A percentile compares a stretch with the other conserved stretches of the same genome.
Conservation (phyloP, 2,113 vertebrate genomes). For the Mola mola region DNA sequence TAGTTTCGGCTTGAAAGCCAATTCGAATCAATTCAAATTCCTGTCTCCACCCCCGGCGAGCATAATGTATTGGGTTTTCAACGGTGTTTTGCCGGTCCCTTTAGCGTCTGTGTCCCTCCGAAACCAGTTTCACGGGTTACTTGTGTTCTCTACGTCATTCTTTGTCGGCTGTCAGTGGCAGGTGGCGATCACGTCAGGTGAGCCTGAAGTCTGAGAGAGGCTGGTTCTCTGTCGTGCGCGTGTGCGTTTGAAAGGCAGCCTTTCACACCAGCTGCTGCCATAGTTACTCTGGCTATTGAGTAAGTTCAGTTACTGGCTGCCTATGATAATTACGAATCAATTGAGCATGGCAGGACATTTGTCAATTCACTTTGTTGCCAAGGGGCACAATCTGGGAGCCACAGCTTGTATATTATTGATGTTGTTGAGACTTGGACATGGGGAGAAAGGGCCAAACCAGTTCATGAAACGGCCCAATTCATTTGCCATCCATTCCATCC, state of each 20-base stretch:
- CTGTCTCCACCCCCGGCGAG: not conserved
- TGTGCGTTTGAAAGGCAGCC: slow-evolving; percentile 25
- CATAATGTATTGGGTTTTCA: not conserved
- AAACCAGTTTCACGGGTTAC: slow-evolving; percentile 52
- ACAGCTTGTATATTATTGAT: slow-evolving; percentile 47
- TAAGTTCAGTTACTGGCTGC: slow-evolving; percentile 35
- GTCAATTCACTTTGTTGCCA: slow-evolving; percentile 39
- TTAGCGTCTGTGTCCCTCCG: not conserved
- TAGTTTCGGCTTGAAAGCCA: not conserved
- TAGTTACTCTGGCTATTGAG: slow-evolving; percentile 37
- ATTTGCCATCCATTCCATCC: not conserved
- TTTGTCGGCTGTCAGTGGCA: slow-evolving; percentile 56
- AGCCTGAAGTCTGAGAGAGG: slow-evolving; percentile 42
- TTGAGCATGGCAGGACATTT: slow-evolving; percentile 18
- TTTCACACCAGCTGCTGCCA: slow-evolving; percentile 46
- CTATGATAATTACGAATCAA: slow-evolving; percentile 45
- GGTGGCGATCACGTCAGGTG: slow-evolving; percentile 67
- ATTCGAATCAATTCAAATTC: too few species aligned
- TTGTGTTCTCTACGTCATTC: slow-evolving; percentile 24
- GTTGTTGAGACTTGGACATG: slow-evolving; percentile 1
- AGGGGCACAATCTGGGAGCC: slow-evolving; percentile 17
- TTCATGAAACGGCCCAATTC: slow-evolving; percentile 18
- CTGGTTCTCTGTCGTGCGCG: slow-evolving; percentile 5
- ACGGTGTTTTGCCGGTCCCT: not conserved
- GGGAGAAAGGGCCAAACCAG: not conserved